Base-by-base conservation (phyloP, 2,888 invertebrate genomes). In the Helicoverpa assulta region DNA sequence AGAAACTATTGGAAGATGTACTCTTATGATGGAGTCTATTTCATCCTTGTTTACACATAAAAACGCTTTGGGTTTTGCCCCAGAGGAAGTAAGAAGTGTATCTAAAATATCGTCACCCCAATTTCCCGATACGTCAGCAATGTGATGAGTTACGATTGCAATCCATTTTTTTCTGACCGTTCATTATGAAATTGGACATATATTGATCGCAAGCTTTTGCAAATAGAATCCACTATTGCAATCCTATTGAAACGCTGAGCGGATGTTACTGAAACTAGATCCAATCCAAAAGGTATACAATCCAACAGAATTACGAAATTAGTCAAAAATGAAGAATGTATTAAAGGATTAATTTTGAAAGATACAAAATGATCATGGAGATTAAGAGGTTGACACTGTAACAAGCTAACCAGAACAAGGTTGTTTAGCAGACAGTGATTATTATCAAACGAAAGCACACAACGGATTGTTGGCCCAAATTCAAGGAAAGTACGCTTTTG, bases 391-490 rank as follows among this genome's bases (percentile, higher is more conserved):
- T 65, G 70, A 75, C 51, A 67, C 47, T 59, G 64, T 63, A 60
- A 65, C 57, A 66, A 12, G 47, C 18, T 59, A 65, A 80, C 33
- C 56, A 67, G 76, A 82, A 57, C 83, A 80, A 81, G 80, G 83
- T 66, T 68, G 67, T 53, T 37, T 18, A 53, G 60, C 47, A 69
- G 70, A 59, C 56, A 43, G 62, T 64, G 67, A 82, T 80, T 59
- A 66, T 64, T 56, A 80, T 68, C 62, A 82, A 82, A 70, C 52
- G 76, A 80, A 82, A 70, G 70, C 60, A 62, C 5, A 64, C 58
- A 76, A 65, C 70, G 77, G 67, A 72, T 58, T 67, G 68, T 73
- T 82, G 70, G 66, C 76, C 70, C 73, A 73, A 80, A 76, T 82
- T 68, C 56, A 73, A 82, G 56, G 76, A 64, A 80, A 70, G 19